These are phyloP conservation scores for Pimephales promelas DNA, from an alignment of 2,113 vertebrate species.

Conservation along the genomic window DNA sequence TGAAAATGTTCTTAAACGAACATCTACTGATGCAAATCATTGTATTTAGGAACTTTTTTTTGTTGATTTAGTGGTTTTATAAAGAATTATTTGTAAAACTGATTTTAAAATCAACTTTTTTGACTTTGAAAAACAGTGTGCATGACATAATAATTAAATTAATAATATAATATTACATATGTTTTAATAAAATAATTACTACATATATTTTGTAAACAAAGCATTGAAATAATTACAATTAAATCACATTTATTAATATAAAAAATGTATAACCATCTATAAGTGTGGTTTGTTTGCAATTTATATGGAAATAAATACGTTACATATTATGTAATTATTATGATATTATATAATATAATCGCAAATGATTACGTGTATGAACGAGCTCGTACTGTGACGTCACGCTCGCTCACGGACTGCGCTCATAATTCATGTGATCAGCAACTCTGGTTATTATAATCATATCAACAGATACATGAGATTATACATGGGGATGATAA, in stretches of 20 bases:
- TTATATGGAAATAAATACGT: too few species aligned
- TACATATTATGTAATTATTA: not conserved
- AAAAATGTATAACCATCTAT: not conserved
- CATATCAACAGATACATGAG: not conserved
- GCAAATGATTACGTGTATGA: not conserved
- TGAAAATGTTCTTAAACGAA: not conserved
- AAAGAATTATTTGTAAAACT: not conserved
- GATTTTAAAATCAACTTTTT: not conserved
- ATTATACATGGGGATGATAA: not conserved
- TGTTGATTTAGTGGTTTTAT: not conserved
- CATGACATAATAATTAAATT: not conserved
- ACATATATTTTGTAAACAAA: too few species aligned
- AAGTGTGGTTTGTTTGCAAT: not conserved
- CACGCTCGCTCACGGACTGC: not conserved
- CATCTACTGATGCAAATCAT: not conserved
- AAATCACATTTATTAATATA: too few species aligned
- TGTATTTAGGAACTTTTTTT: not conserved
- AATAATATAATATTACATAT: not conserved
- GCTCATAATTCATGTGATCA: constrained; percentile 15
- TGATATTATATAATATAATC: too few species aligned
- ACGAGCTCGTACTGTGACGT: not conserved
- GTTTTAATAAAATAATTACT: not conserved
- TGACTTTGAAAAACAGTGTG: not conserved
- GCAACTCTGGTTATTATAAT: not conserved
- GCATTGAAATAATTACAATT: too few species aligned